phyloP scores from a whole-genome alignment of 2,113 vertebrate genomes.

The Blennius ocellaris region DNA sequence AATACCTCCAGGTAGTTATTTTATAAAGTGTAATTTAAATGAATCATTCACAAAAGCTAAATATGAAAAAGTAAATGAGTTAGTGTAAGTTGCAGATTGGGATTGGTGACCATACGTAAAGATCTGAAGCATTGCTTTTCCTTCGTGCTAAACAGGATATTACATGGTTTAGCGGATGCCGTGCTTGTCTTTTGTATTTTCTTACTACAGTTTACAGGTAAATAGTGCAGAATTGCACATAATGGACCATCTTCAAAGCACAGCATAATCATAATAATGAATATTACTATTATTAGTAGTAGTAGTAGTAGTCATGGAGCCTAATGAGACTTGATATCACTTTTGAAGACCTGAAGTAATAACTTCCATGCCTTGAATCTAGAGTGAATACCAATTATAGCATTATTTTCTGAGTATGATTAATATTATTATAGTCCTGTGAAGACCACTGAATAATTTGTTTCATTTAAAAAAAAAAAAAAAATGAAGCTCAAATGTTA shows the following conservation, averaged over 20 bases:
- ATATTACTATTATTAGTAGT: too few species aligned
- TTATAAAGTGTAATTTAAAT: not conserved
- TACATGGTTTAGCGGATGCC: not conserved
- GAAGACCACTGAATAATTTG: too few species aligned
- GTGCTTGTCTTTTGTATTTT: not conserved
- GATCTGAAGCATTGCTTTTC: slow-evolving; percentile 16
- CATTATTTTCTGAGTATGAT: too few species aligned
- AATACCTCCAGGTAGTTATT: not conserved
- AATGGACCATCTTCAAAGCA: too few species aligned
- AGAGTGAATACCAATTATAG: not conserved
- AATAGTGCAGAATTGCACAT: not conserved
- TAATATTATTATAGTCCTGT: too few species aligned
- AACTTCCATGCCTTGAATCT: slow-evolving; percentile 33
- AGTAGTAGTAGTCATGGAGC: too few species aligned
- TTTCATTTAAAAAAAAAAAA: too few species aligned
- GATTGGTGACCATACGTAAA: not conserved
- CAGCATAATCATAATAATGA: too few species aligned
- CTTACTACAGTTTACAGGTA: not conserved
- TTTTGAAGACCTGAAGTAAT: slow-evolving; percentile 30
- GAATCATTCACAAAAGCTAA: not conserved
- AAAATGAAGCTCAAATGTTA: too few species aligned
- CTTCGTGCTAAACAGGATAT: not conserved
- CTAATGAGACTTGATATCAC: slow-evolving; percentile 32
- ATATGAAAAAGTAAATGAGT: not conserved
- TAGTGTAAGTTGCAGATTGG: not conserved